Evolutionary conservation across 1,140 invertebrate species (phyloP).

Genomic region (Marisa cornuarietis): DNA sequence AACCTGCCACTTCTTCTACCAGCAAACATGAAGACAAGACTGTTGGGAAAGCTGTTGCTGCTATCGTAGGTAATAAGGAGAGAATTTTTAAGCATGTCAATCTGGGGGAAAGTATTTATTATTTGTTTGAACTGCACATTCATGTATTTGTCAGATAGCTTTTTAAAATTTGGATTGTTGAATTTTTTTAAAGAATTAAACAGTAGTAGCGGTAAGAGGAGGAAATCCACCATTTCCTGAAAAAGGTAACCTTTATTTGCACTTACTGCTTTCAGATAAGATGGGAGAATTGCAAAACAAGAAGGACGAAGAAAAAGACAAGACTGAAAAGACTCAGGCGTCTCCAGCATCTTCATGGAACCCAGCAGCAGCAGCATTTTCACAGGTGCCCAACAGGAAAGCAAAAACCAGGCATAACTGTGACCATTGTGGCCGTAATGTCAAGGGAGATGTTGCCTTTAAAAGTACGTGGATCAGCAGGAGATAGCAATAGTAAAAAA

Average conservation of each 20-base stretch:
- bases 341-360: background rate
- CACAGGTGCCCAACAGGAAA: background rate
- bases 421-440: constrained; percentile 11
- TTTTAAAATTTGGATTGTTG: background rate
- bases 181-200: too few relatives aligned
- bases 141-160: background rate
- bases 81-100: too few relatives aligned
- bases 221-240: too few relatives aligned
- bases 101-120: too few relatives aligned
- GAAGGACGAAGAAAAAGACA: background rate
- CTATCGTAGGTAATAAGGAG: too few relatives aligned
- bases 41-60: too few relatives aligned
- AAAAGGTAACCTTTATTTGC: background rate
- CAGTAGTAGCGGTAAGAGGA: too few relatives aligned
- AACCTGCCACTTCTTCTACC: too few relatives aligned
- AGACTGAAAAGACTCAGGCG: background rate
- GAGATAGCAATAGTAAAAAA: too few relatives aligned
- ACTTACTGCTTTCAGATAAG: background rate
- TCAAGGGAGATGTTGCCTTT: constrained; percentile 34
- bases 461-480: constrained; percentile 29
- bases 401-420: constrained; percentile 23
- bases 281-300: background rate
- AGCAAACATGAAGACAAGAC: too few relatives aligned
- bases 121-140: too few relatives aligned
- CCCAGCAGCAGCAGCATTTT: background rate